Evolutionary conservation across 2,888 invertebrate genomes (phyloP).

Genomic region (Apodemia zela): DNA sequence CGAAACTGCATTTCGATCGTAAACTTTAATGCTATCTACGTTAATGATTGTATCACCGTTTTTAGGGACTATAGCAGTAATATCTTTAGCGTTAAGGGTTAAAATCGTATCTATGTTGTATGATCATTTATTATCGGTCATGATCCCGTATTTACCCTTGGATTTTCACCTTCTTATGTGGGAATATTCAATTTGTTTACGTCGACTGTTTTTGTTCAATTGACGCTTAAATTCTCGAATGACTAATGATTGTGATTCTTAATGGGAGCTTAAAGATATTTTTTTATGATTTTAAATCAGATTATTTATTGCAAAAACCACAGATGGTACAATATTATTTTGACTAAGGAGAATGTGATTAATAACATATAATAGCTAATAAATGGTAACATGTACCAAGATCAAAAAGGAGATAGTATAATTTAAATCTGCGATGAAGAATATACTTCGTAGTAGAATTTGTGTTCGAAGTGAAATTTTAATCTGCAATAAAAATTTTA

Average conservation of each 20-base stretch:
- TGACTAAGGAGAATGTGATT: background rate
- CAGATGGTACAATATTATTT: background rate
- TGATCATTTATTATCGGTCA: conserved; percentile 61
- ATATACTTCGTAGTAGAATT: too few relatives aligned
- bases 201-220: conserved; percentile 76
- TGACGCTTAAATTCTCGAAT: conserved; percentile 67
- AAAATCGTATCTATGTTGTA: conserved; percentile 34
- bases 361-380: background rate
- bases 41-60: conserved; percentile 47
- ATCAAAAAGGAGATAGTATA: too few relatives aligned
- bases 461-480: too few relatives aligned
- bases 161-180: conserved; percentile 78
- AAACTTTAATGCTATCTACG: conserved; percentile 53
- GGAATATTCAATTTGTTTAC: conserved; percentile 77
- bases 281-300: conserved; percentile 27
- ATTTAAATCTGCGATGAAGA: too few relatives aligned
- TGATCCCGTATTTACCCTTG: conserved; percentile 70
- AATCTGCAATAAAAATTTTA: too few relatives aligned
- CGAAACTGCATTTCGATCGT: conserved; percentile 67
- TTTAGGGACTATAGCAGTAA: conserved; percentile 38
- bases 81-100: conserved; percentile 34
- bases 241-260: conserved; percentile 65
- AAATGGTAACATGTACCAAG: too few relatives aligned
- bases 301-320: conserved; percentile 20
- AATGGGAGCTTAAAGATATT: conserved; percentile 49